Evolutionary conservation across 2,797 vertebrate genomes (phyloP), one percentile per base, ranked within the genome.

Genomic region (Poecilia velifera): DNA sequence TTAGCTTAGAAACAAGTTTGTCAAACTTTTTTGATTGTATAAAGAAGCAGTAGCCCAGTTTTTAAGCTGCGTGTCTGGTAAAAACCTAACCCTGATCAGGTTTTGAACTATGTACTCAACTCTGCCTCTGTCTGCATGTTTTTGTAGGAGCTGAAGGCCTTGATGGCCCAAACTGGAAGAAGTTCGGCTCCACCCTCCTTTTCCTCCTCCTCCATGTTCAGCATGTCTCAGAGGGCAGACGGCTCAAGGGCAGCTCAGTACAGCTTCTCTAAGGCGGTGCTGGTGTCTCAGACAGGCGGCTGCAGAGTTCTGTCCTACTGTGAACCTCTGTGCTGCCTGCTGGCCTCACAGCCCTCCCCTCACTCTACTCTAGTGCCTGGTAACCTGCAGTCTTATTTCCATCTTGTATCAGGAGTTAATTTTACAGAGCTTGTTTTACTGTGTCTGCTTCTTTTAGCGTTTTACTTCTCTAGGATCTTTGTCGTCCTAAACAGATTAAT

Each of bases 311-410:
- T 99, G 92, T 94, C 97, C 0, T 97, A 96, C 92, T 98, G 96
- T 31, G 95, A 97, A 59, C 90, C 95, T 0, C 90, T 98, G 82
- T 95, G 96, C 85, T 98, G 98, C 87, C 95, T 99, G 0, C 95
- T 98, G 87, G 96, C 97, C 3, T 99, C 98, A 0, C 98, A 99
- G 87, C 96, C 97, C 2, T 99, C 98, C 43, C 97, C 98, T 12
- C 97, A 98, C 57, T 85, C 96, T 57, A 95, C 97, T 0, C 94
- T 99, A 71, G 84, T 99, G 71, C 98, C 98, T 13, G 98, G 98
- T 98, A 73, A 92, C 86, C 74, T 9, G 0, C 3, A 43, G 6
- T n/a, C 10, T 36, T n/a, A 12, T 0, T 41, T 53, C 0, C 8
- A 9, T 12, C 3, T 41, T 53, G 45, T 72, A 6, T 36, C 18